These are phyloP conservation scores for Ametastegia equiseti DNA, from an alignment of 2,888 invertebrate species.

Conservation along the genomic window DNA sequence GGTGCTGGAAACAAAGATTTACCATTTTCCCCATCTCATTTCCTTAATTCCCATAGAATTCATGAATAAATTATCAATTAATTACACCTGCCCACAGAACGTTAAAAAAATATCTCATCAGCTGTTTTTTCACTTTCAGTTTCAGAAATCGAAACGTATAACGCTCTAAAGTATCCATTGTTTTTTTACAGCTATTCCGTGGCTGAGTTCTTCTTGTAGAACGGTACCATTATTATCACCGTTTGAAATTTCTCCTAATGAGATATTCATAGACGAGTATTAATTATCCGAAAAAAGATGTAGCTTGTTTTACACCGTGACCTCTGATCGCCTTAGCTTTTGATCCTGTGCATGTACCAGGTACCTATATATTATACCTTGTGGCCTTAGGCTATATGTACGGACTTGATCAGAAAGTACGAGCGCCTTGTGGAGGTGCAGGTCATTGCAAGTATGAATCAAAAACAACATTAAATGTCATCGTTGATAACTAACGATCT, in stretches of 20 bases:
- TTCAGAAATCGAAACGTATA: background rate
- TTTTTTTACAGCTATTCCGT: background rate
- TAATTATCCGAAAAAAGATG: background rate
- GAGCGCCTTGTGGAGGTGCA: slow-evolving; percentile 3
- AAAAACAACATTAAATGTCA: slow-evolving; percentile 20
- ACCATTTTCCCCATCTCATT: background rate
- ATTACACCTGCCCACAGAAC: background rate
- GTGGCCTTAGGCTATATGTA: background rate
- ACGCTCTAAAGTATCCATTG: background rate
- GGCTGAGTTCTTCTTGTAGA: background rate
- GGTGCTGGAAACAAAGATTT: background rate
- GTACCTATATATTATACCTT: background rate
- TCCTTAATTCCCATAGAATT: slow-evolving; percentile 16
- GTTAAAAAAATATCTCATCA: background rate
- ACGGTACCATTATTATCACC: background rate
- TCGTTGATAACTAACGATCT: background rate
- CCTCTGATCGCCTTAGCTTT: background rate
- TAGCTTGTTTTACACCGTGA: background rate
- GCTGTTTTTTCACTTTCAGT: background rate
- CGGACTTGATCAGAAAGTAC: slow-evolving; percentile 2
- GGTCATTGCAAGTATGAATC: slow-evolving; percentile 10
- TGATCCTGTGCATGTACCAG: background rate
- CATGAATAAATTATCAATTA: background rate
- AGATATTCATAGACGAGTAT: background rate
- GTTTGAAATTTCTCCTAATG: slow-evolving; percentile 1